phyloP scores from a whole-genome alignment of 2,888 invertebrate genomes.

The Baronia brevicornis region DNA sequence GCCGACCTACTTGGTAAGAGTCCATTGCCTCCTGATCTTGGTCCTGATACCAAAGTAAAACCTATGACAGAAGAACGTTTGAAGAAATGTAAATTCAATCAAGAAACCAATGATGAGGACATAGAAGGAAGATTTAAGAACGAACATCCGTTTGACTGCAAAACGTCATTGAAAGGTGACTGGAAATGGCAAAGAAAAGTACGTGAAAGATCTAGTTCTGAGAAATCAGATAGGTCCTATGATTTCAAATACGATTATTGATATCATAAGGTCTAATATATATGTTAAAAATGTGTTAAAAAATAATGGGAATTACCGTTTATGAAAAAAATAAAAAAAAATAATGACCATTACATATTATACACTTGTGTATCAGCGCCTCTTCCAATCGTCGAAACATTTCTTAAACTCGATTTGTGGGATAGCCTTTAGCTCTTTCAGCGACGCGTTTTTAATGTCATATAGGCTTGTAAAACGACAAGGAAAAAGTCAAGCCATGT shows the following conservation, averaged over 20 bases:
- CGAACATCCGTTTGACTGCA: neutral
- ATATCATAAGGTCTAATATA: slow-evolving; percentile 10
- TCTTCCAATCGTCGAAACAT: no score
- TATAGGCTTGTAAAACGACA: no score
- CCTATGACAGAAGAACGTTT: slow-evolving; percentile 23
- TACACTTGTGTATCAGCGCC: no score
- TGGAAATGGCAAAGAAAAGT: slow-evolving; percentile 9
- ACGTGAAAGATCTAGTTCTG: slow-evolving; percentile 15
- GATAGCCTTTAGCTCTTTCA: no score
- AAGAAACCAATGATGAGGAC: slow-evolving; percentile 19
- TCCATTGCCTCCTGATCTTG: slow-evolving; percentile 34
- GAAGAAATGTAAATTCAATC: slow-evolving; percentile 14
- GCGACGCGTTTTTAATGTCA: no score
- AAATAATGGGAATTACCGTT: no score
- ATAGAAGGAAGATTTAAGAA: slow-evolving; percentile 10
- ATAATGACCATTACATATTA: no score
- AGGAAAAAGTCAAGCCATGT: no score
- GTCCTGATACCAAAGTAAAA: slow-evolving; percentile 29
- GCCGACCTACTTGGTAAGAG: slow-evolving; percentile 45
- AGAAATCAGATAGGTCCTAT: slow-evolving; percentile 25
- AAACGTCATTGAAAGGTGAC: slow-evolving; percentile 10
- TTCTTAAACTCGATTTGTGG: no score
- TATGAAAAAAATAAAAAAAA: no score
- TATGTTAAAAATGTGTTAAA: no score
- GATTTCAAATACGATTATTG: slow-evolving; percentile 43